Base-by-base conservation (phyloP, 2,113 vertebrate species). In the Brienomyrus longianalis region DNA sequence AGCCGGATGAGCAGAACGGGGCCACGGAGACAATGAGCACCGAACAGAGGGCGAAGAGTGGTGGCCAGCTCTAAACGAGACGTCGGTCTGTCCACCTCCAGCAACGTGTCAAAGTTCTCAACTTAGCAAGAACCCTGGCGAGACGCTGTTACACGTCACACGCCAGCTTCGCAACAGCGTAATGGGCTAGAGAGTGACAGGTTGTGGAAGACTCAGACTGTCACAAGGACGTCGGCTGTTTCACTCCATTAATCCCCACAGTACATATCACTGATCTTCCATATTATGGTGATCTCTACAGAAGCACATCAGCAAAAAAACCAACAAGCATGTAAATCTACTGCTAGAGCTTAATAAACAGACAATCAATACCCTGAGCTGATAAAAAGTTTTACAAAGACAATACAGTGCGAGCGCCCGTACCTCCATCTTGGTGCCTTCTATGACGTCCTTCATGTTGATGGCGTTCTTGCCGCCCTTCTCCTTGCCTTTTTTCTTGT, bases 401-500 rank as follows among this genome's bases (percentile, higher is more conserved):
- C 47, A 66, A 45, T 45, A 35, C 6, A 54, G 35, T 15, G 19
- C 19, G 11, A 13, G 66, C 23, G 23, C 94, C 92, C 92, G 96
- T 98, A 99, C 98, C 98, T 99, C 98, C 94, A 97, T 98, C 96
- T 99, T 99, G 93, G 96, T 95, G 93, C 98, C 96, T 88, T 99
- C 98, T 90, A 97, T 97, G 90, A 99, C 98, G 86, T 99, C 98
- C 96, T 96, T 99, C 98, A 99, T 99, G 96, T 99, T 99, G 93
- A 99, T 99, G 94, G 98, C 98, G 90, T 99, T 99, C 94, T 99
- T 99, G 89, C 98, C 96, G 92, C 97, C 98, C 96, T 99, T 99
- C 94, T 99, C 98, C 93, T 99, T 99, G 90, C 98, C 98, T 97
- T 99, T 99, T 98, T 99, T 99, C 97, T 99, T 99, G 96, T 99